These are phyloP conservation scores for Heliornis fulica DNA, from an alignment of 2,113 vertebrate species.

Conservation along the genomic window DNA sequence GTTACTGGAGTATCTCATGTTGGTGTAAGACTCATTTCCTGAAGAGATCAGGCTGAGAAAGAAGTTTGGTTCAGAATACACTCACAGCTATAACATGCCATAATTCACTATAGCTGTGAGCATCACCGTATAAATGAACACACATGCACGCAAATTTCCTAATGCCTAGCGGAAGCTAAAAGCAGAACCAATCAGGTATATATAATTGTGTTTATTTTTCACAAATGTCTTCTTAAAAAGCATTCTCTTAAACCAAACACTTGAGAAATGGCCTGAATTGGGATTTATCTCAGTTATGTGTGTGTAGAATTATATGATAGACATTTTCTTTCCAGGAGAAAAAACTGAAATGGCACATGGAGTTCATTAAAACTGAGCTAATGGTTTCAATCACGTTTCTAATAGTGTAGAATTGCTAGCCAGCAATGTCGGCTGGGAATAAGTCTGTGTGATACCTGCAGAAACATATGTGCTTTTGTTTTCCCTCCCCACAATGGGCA, in stretches of 20 bases:
- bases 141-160: background rate
- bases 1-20: background rate
- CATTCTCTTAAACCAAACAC: slow-evolving; percentile 2
- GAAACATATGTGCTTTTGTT: background rate
- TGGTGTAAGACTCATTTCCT: background rate
- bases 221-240: slow-evolving; percentile 25
- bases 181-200: background rate
- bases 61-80: background rate
- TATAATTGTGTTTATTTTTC: slow-evolving; percentile 37
- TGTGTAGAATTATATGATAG: background rate
- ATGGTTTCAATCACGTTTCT: slow-evolving; percentile 71
- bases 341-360: slow-evolving; percentile 57
- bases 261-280: background rate
- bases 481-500: background rate
- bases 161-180: slow-evolving; percentile 9
- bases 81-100: background rate
- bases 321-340: background rate
- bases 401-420: slow-evolving; percentile 25
- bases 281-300: slow-evolving; percentile 50
- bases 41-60: background rate
- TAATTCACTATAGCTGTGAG: slow-evolving; percentile 24
- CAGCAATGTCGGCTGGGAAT: background rate
- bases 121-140: background rate
- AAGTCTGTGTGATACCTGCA: background rate
- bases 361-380: slow-evolving; percentile 69